These are phyloP conservation scores for Cyprinus carpio DNA, from an alignment of 2,113 vertebrate species.

Conservation along the genomic window DNA sequence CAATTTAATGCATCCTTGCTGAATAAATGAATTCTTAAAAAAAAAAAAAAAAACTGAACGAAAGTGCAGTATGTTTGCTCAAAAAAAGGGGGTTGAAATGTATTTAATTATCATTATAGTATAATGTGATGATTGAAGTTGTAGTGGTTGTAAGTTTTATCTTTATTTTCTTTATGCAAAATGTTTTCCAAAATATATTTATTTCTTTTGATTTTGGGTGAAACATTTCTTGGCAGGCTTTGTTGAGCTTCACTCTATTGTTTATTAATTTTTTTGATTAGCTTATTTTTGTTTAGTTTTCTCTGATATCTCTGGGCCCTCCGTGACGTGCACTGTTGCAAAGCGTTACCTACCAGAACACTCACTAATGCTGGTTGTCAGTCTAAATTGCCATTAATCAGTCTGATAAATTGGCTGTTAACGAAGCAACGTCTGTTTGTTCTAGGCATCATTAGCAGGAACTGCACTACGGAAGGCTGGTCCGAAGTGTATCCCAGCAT, in stretches of 20 bases:
- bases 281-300: neutral
- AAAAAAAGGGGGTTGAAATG: neutral
- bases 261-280: neutral
- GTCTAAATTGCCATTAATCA: constrained; percentile 24
- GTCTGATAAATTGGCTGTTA: constrained; percentile 1
- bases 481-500: constrained; percentile 63
- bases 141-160: too few relatives aligned
- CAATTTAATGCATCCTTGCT: neutral
- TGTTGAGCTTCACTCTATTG: neutral
- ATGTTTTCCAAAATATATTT: too few relatives aligned
- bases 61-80: too few relatives aligned
- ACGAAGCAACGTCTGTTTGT: constrained; percentile 19
- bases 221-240: neutral
- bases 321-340: neutral
- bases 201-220: neutral
- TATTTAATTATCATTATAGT: neutral
- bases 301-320: neutral
- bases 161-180: too few relatives aligned
- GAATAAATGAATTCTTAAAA: too few relatives aligned
- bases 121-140: too few relatives aligned
- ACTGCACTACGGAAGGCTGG: constrained; percentile 72
- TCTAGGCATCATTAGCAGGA: constrained; percentile 70
- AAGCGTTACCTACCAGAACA: neutral
- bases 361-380: neutral
- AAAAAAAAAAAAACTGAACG: too few relatives aligned